Conservation (phyloP, 2,888 invertebrate genomes). For the Mellilla xanthometata region DNA sequence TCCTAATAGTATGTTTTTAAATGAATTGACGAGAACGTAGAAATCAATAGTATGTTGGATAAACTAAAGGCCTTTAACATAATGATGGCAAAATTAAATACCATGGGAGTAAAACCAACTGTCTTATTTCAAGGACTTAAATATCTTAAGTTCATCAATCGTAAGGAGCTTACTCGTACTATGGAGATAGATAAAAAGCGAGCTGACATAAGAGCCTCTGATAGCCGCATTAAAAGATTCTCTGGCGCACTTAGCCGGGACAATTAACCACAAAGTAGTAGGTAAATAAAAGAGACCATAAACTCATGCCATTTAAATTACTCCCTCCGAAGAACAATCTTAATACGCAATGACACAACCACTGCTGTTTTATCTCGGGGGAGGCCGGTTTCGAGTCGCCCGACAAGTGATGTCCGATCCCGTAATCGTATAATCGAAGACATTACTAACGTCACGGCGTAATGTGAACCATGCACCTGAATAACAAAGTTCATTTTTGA, state of each 20-base stretch:
- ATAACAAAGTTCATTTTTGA: slow-evolving; percentile 18
- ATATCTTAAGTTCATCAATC: slow-evolving; percentile 1
- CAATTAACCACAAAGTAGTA: slow-evolving; percentile 32
- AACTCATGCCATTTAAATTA: slow-evolving; percentile 41
- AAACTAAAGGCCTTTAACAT: too few relatives aligned
- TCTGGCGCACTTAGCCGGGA: slow-evolving; percentile 26
- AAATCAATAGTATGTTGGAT: too few relatives aligned
- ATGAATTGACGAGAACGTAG: too few relatives aligned
- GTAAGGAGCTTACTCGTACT: slow-evolving; percentile 10
- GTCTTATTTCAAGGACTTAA: too few relatives aligned
- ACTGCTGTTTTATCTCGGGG: slow-evolving; percentile 46
- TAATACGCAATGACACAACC: slow-evolving; percentile 52
- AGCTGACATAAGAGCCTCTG: slow-evolving; percentile 22
- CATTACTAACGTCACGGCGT: slow-evolving; percentile 7
- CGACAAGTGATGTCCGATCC: slow-evolving; percentile 45
- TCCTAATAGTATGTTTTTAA: too few relatives aligned
- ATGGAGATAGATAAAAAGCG: slow-evolving; percentile 14
- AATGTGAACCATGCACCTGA: slow-evolving; percentile 7
- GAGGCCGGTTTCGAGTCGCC: slow-evolving; percentile 37
- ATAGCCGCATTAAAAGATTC: slow-evolving; percentile 26
- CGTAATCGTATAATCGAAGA: slow-evolving; percentile 44
- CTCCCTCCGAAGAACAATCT: slow-evolving; percentile 47
- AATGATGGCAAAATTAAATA: too few relatives aligned
- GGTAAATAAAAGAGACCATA: slow-evolving; percentile 28
- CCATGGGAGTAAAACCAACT: too few relatives aligned